phyloP scores from a whole-genome alignment of 2,797 vertebrate species.

The Halcyon badia region DNA sequence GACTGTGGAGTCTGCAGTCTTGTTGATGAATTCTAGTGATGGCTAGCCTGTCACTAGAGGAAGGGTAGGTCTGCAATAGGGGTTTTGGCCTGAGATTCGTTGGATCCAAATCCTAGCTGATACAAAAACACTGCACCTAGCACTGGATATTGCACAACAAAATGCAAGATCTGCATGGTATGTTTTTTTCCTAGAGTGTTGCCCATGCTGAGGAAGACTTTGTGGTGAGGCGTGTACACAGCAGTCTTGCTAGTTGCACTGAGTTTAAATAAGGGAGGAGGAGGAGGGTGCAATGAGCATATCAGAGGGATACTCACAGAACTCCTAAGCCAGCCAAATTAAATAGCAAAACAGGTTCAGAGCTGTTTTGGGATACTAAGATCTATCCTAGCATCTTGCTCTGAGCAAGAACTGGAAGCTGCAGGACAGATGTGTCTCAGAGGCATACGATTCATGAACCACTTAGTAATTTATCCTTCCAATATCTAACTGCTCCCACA shows the following conservation, averaged over 20 bases:
- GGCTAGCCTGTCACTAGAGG: not conserved
- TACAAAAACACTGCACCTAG: not conserved
- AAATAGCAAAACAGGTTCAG: not conserved
- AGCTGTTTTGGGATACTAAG: not conserved
- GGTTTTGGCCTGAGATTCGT: not conserved
- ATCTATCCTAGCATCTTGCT: not conserved
- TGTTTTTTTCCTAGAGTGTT: not conserved
- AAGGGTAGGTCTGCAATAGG: not conserved
- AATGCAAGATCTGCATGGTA: not conserved
- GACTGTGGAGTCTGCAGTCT: not conserved
- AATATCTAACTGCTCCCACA: not conserved
- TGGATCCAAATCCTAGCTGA: not conserved
- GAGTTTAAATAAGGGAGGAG: not conserved
- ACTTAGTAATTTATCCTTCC: not conserved
- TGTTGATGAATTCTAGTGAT: not conserved
- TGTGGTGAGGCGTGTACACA: not conserved
- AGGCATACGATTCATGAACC: accelerated
- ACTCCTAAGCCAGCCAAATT: not conserved
- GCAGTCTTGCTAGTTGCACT: not conserved
- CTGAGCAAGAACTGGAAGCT: not conserved
- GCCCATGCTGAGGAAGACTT: not conserved
- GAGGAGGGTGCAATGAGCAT: not conserved
- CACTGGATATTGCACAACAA: not conserved
- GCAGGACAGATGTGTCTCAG: not conserved
- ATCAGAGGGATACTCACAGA: not conserved